Evolutionary conservation across 2,888 invertebrate genomes (phyloP), one percentile per base, ranked within the genome.

Genomic region (Athripsodes cinereus): DNA sequence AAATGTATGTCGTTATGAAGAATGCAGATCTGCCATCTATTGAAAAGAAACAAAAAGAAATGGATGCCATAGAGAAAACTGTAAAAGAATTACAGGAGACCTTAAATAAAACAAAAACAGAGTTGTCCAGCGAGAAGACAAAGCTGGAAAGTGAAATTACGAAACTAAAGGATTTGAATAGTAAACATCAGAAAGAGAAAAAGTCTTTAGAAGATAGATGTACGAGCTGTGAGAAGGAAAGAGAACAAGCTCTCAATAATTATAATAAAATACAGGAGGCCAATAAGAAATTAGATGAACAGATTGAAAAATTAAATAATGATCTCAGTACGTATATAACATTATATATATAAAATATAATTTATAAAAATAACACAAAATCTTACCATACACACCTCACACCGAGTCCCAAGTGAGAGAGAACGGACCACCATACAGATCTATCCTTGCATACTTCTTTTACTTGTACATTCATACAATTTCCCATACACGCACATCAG

Each of bases 251-350:
- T 64, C 66, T 62, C 63, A 72, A 67, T 68, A 79, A 74, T 66
- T 76, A 66, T 65, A 85, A 79, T 71, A 76, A 78, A 58, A 70
- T 86, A 22, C 83, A 84, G 66, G 81, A 83, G 59, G 87, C 86
- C 64, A 88, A 84, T 65, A 81, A 81, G 61, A 78, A 75, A 54
- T 69, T 88, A 60, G 82, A 84, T 68, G 72, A 76, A 53, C 81
- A 83, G 74, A 76, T 84, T 48, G 73, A 72, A 59, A 81, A 81
- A 68, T 72, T 86, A 5, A 82, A 80, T 66, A 70, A 74, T 57
- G 83, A 86, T 66, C 74, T 84, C 63, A 82, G 84, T 85, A 73
- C 74, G 76, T 55, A 22, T 10, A 26, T 10, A 26, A n/a, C n/a
- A n/a, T n/a, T n/a, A n/a, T n/a, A n/a, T n/a, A n/a, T n/a, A n/a